Conservation (phyloP, 1,140 invertebrate genomes). For the Procambarus virginalis region DNA sequence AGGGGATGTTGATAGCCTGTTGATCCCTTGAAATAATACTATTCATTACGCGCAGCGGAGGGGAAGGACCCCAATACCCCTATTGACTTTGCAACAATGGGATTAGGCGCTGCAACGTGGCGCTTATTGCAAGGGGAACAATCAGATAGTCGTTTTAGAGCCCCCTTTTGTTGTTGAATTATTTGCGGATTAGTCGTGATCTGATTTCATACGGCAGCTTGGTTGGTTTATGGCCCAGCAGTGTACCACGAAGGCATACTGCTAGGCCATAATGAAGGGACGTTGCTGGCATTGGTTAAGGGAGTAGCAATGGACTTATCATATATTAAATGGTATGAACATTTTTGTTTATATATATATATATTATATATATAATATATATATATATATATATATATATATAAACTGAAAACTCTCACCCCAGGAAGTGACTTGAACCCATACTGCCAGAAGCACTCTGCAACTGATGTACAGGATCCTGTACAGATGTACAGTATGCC, state of each 20-base stretch:
- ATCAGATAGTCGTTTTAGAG: constrained; percentile 25
- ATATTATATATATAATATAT: too few relatives aligned
- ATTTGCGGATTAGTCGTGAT: constrained; percentile 12
- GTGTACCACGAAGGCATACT: neutral
- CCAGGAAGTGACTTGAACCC: too few relatives aligned
- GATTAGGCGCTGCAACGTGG: constrained; percentile 52
- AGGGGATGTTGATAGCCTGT: constrained; percentile 39
- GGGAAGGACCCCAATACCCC: constrained; percentile 41
- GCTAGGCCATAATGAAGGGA: neutral
- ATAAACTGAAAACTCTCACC: too few relatives aligned
- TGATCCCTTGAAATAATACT: constrained; percentile 54
- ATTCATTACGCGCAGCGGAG: constrained; percentile 49
- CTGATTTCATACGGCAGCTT: constrained; percentile 7
- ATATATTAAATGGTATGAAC: too few relatives aligned
- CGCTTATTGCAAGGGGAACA: constrained; percentile 42
- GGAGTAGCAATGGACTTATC: too few relatives aligned
- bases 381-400: too few relatives aligned
- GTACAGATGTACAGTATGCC: too few relatives aligned
- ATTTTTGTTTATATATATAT: too few relatives aligned
- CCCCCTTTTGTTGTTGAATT: constrained; percentile 18
- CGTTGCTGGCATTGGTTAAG: neutral
- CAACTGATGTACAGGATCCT: too few relatives aligned
- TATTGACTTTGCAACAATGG: constrained; percentile 66
- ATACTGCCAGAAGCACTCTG: too few relatives aligned
- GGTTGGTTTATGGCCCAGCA: constrained; percentile 13